phyloP scores from a whole-genome alignment of 2,113 vertebrate genomes.

The Heterotilapia buettikoferi region DNA sequence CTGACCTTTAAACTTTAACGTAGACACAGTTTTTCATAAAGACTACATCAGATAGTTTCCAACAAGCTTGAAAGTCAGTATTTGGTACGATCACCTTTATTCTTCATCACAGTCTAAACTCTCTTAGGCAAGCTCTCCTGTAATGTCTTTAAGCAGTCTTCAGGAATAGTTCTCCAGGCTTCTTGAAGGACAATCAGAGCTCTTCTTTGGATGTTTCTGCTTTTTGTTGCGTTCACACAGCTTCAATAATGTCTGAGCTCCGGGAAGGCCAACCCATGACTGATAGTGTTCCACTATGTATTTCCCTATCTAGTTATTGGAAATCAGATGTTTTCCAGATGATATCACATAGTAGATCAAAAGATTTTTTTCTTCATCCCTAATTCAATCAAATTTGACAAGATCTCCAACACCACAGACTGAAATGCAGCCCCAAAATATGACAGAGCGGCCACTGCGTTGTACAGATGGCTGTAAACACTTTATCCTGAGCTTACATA shows the following conservation, averaged over 20 bases:
- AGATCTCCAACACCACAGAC: not conserved
- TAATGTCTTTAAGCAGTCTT: not conserved
- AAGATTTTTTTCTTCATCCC: not conserved
- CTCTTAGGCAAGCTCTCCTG: not conserved
- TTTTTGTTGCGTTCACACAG: not conserved
- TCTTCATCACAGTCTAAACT: not conserved
- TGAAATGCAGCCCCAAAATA: not conserved
- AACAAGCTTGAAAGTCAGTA: not conserved
- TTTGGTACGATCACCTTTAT: not conserved
- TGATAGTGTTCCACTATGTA: not conserved
- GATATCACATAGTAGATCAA: not conserved
- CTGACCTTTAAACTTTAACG: not conserved
- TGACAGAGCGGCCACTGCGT: not conserved
- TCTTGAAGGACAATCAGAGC: not conserved
- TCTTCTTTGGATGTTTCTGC: not conserved
- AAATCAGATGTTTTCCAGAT: not conserved
- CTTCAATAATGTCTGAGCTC: not conserved
- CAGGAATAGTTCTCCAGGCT: not conserved
- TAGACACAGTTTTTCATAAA: not conserved
- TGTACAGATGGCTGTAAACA: not conserved
- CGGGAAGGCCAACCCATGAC: not conserved
- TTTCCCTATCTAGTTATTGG: not conserved
- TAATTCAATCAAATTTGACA: not conserved
- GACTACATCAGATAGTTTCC: not conserved
- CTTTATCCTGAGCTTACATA: not conserved